Base-by-base conservation (phyloP, 92 coral and sea anemone genomes). In the Virgularia gustaviana region DNA sequence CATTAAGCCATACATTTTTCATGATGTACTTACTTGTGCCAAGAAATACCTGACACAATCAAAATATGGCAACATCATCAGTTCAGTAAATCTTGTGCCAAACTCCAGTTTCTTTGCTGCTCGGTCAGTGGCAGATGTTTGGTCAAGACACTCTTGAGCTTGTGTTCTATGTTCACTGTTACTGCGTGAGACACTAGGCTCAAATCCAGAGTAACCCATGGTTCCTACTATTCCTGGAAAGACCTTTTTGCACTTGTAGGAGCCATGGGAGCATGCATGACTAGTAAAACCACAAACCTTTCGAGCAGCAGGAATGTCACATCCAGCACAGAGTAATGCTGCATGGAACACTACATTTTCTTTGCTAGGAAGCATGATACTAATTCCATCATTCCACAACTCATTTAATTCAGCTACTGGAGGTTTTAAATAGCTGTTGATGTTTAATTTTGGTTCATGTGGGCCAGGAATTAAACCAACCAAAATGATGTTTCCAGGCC, bases 1-100 rank as follows among this genome's bases (percentile, higher is more conserved):
- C n/a, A n/a, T n/a, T n/a, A n/a, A n/a, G n/a, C n/a, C 85, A 86
- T 47, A 86, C 51, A 16, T 83, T 82, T 54, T 83, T 79, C 85
- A 83, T 79, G 3, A 86, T 70, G 75, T 73, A 74, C 41, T 86
- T 83, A 0, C 87, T 77, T 66, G 90, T 86, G 0, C 87, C 90
- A 22, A 82, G 78, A 76, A 82, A 86, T 19, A 86, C 60, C 30
- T 71, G 68, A 34, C 83, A 85, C 83, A n/a, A n/a, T n/a, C n/a
- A n/a, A n/a, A n/a, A n/a, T n/a, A n/a, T n/a, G n/a, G n/a, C n/a
- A n/a, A n/a, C n/a, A n/a, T n/a, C n/a, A n/a, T n/a, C n/a, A n/a
- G n/a, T n/a, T n/a, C n/a, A n/a, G n/a, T n/a, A n/a, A n/a, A n/a
- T n/a, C n/a, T n/a, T n/a, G n/a, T n/a, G n/a, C n/a, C n/a, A n/a